A percentile compares a stretch with the other conserved stretches of the same genome.
These are phyloP conservation scores for Himantopus leucocephalus DNA, from an alignment of 2,113 vertebrate genomes.

Conservation along the genomic window DNA sequence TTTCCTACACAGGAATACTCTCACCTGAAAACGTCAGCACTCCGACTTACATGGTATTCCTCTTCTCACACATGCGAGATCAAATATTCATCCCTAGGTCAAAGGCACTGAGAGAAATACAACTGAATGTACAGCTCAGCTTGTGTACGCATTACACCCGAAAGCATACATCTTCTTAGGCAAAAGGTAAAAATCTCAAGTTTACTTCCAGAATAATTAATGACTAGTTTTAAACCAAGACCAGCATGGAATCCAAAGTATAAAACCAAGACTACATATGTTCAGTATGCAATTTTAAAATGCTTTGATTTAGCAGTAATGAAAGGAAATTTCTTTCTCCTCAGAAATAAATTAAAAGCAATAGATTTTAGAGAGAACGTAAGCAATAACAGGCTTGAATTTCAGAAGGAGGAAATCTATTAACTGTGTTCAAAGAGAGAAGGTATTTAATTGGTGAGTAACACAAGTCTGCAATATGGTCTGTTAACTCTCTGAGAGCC, in stretches of 20 bases:
- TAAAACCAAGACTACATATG: background rate
- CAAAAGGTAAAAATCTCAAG: background rate
- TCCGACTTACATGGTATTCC: background rate
- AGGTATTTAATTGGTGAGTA: slow-evolving; percentile 57
- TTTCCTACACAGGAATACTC: background rate
- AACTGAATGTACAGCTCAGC: background rate
- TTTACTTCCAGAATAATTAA: background rate
- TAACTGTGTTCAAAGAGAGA: slow-evolving; percentile 53
- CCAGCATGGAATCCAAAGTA: background rate
- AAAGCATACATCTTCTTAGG: background rate
- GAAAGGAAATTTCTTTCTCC: slow-evolving; percentile 35
- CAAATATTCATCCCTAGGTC: background rate
- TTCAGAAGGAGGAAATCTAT: slow-evolving; percentile 55
- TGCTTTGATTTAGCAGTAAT: slow-evolving; percentile 30
- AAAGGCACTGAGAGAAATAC: background rate
- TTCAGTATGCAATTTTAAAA: background rate
- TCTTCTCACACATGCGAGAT: background rate
- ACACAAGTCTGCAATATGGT: background rate
- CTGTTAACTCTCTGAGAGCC: slow-evolving; percentile 16
- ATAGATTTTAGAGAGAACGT: background rate
- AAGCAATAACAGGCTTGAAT: slow-evolving; percentile 42
- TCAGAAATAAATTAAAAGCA: slow-evolving; percentile 49
- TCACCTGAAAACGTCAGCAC: background rate
- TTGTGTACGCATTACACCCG: background rate
- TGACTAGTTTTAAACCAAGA: background rate